A percentile compares a stretch with the other conserved stretches of the same genome.
These are phyloP conservation scores for Diceros bicornis DNA, from an alignment of 2,797 vertebrate genomes.

Conservation along the genomic window DNA sequence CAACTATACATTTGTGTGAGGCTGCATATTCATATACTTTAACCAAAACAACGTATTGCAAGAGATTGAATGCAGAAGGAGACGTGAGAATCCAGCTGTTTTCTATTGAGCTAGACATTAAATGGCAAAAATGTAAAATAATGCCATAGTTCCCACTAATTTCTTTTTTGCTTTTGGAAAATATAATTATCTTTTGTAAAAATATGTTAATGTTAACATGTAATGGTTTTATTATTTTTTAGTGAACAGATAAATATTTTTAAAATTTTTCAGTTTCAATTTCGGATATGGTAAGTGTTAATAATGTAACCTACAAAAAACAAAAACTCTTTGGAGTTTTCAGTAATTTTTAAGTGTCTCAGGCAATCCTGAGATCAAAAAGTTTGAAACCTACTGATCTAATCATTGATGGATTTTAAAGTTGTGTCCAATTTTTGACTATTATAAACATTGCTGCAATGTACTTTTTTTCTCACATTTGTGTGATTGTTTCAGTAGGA, in stretches of 20 bases:
- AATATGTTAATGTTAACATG: background rate
- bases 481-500: background rate
- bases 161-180: background rate
- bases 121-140: conserved; percentile 12
- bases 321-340: background rate
- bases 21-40: background rate
- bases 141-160: background rate
- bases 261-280: background rate
- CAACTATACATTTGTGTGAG: background rate
- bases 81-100: background rate
- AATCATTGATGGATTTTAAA: background rate
- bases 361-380: background rate
- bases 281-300: background rate
- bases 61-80: background rate
- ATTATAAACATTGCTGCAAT: background rate
- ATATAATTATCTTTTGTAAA: background rate
- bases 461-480: background rate
- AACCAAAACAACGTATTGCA: background rate
- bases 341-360: background rate
- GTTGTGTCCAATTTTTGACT: background rate
- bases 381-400: background rate
- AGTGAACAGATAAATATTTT: background rate
- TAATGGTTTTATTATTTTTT: conserved; percentile 12
- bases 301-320: background rate
- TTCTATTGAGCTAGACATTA: background rate